These are phyloP conservation scores for Thaumatotibia leucotreta DNA, from an alignment of 1,140 invertebrate species.

Conservation along the genomic window DNA sequence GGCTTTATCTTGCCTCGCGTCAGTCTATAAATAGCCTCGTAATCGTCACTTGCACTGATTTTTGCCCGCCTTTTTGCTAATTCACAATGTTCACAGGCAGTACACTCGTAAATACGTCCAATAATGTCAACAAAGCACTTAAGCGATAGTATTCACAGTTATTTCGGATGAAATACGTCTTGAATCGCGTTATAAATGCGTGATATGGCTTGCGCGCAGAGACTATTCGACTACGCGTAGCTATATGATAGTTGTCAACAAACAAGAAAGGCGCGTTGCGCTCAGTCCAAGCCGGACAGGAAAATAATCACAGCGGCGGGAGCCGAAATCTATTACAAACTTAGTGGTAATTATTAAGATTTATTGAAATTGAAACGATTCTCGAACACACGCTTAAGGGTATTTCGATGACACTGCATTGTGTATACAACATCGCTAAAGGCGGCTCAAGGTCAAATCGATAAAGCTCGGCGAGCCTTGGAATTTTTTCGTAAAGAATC, in stretches of 20 bases:
- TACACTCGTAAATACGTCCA: slow-evolving; percentile 30
- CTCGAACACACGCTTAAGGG: neutral
- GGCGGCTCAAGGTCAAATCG: slow-evolving; percentile 8
- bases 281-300: slow-evolving; percentile 31
- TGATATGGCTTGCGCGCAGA: slow-evolving; percentile 55
- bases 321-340: neutral
- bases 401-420: slow-evolving; percentile 8
- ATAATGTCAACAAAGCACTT: slow-evolving; percentile 35
- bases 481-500: neutral
- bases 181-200: slow-evolving; percentile 41
- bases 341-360: neutral
- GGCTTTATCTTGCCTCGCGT: slow-evolving; percentile 48
- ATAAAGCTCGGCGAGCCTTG: slow-evolving; percentile 5
- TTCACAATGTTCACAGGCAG: slow-evolving; percentile 44
- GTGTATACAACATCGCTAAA: neutral
- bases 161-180: slow-evolving; percentile 40
- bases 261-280: slow-evolving; percentile 50
- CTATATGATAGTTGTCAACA: slow-evolving; percentile 68
- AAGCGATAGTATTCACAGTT: slow-evolving; percentile 37
- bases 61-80: slow-evolving; percentile 66
- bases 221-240: slow-evolving; percentile 53
- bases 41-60: slow-evolving; percentile 65
- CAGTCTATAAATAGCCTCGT: slow-evolving; percentile 63
- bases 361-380: neutral
- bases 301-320: slow-evolving; percentile 15